Evolutionary conservation across 2,797 vertebrate species (phyloP), one percentile per base, ranked within the genome.

Genomic region (Sciurus carolinensis): DNA sequence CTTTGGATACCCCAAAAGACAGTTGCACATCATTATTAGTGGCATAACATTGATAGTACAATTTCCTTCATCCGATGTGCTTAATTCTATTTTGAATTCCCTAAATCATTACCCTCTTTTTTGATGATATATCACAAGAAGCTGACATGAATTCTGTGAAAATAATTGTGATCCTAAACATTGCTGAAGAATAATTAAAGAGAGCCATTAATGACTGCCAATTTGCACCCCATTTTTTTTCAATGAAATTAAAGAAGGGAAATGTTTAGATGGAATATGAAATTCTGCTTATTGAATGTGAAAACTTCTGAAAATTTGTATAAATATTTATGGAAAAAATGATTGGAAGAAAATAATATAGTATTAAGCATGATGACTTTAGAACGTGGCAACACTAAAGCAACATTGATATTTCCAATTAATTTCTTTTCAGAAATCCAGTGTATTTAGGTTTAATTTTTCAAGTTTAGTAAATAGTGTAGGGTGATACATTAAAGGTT

Each of bases 271-370:
- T 66, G 7, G 20, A 66, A 1, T 80, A 47, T 72, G 44, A 90
- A 88, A 59, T 3, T 57, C 69, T 79, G 18, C 13, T 79, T 80
- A 89, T 85, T 89, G 85, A 84, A 85, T 57, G 24, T 84, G 22
- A 79, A 84, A 80, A 79, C 12, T 36, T 47, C 28, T 67, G 69
- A 84, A 54, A 17, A 77, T 84, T 54, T 83, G 33, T 52, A 64
- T 88, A 80, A 69, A 57, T 89, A 79, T 79, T 89, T 92, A 72
- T 28, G 71, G 28, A 84, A 72, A 30, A 76, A 96, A 4, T 67
- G 39, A 62, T 69, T 80, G 18, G 30, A 86, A 90, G 20, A 64
- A 95, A 90, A 75, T 87, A 86, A 71, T 71, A 28, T 18, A 52
- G 17, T 39, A 39, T 82, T 96, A 36, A 47, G 50, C 15, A 59